These are phyloP conservation scores for Chelon auratus DNA, from an alignment of 2,797 vertebrate species.

Conservation along the genomic window DNA sequence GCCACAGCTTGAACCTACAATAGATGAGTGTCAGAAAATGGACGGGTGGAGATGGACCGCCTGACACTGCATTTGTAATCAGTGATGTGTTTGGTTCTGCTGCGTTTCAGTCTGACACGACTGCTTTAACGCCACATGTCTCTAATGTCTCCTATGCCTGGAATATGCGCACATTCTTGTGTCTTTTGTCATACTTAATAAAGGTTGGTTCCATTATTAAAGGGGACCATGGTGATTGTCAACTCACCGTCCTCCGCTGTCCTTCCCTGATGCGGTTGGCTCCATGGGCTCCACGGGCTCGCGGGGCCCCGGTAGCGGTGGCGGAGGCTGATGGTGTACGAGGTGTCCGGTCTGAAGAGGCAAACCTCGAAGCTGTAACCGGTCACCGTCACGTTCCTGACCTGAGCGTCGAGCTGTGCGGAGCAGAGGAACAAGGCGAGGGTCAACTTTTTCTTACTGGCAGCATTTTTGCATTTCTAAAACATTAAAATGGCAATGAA, in stretches of 20 bases:
- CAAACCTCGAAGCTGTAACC: constrained; percentile 49
- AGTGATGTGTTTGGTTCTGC: too few species aligned
- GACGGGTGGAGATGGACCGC: too few species aligned
- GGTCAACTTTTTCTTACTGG: background rate
- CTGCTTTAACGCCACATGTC: too few species aligned
- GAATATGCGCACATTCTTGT: too few species aligned
- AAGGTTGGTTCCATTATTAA: background rate
- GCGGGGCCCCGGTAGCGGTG: constrained; percentile 50
- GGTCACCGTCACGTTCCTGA: constrained; percentile 34
- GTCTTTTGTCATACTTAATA: background rate
- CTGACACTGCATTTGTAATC: too few species aligned
- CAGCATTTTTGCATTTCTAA: too few species aligned
- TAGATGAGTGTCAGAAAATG: too few species aligned
- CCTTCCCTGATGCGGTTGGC: constrained; percentile 38
- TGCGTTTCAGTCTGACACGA: too few species aligned
- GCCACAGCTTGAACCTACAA: too few species aligned
- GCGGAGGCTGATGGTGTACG: constrained; percentile 72
- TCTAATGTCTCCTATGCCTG: too few species aligned
- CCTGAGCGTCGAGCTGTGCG: constrained; percentile 19
- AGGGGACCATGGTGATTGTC: background rate
- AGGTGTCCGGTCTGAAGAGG: constrained; percentile 71
- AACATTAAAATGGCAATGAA: too few species aligned
- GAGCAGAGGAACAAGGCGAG: constrained; percentile 4
- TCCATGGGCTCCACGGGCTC: constrained; percentile 81
- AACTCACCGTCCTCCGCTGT: constrained; percentile 74